These are phyloP conservation scores for Vulpes vulpes DNA, from an alignment of 2,113 vertebrate genomes.

Conservation along the genomic window DNA sequence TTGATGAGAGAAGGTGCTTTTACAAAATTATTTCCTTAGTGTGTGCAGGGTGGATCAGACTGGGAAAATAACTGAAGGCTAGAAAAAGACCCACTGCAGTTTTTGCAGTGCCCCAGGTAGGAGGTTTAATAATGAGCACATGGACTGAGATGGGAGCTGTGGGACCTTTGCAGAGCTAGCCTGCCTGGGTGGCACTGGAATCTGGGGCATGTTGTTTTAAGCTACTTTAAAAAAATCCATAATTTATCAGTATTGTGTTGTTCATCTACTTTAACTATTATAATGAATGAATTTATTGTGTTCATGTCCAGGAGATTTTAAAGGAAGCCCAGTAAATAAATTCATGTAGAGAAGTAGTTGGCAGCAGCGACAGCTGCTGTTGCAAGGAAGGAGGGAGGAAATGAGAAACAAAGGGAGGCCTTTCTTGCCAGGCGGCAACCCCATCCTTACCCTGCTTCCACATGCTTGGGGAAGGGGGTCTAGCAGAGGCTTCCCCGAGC, in stretches of 20 bases:
- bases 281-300: constrained; percentile 41
- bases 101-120: neutral
- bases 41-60: neutral
- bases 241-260: constrained; percentile 30
- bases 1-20: constrained; percentile 39
- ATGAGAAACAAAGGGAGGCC: neutral
- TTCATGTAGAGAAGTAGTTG: constrained; percentile 38
- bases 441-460: neutral
- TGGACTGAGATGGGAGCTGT: neutral
- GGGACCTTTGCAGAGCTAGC: neutral
- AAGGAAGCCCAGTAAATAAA: constrained; percentile 66
- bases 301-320: constrained; percentile 59
- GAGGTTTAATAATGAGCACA: neutral
- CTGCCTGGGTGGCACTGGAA: constrained; percentile 3
- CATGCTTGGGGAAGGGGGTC: neutral
- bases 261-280: constrained; percentile 44
- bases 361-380: neutral
- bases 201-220: constrained; percentile 28
- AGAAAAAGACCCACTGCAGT: neutral
- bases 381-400: neutral
- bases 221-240: constrained; percentile 33
- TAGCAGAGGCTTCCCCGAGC: neutral
- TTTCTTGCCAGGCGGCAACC: neutral
- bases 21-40: constrained; percentile 45
- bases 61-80: neutral